phyloP scores from a whole-genome alignment of 2,888 invertebrate genomes.

The Idaea dimidiata region DNA sequence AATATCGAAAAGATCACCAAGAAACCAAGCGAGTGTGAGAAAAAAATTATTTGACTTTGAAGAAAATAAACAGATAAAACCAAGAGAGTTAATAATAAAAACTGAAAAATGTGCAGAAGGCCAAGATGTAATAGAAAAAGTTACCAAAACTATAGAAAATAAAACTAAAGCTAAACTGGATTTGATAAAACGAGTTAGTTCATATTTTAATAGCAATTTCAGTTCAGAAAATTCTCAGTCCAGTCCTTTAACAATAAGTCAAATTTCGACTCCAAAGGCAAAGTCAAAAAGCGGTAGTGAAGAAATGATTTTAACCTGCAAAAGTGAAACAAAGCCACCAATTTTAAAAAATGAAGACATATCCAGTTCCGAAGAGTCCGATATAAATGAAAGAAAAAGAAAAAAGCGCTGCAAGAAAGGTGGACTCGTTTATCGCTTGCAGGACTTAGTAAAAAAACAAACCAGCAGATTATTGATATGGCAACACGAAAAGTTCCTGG shows the following conservation, averaged over 20 bases:
- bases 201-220: slow-evolving; percentile 60
- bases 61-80: neutral
- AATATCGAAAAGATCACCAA: slow-evolving; percentile 40
- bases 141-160: slow-evolving; percentile 2
- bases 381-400: slow-evolving; percentile 46
- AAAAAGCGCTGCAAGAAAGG: slow-evolving; percentile 68
- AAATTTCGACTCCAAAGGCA: slow-evolving; percentile 51
- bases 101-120: slow-evolving; percentile 8
- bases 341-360: neutral
- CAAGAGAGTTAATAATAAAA: slow-evolving; percentile 2
- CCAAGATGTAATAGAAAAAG: slow-evolving; percentile 9
- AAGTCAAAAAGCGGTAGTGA: slow-evolving; percentile 48
- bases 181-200: slow-evolving; percentile 49
- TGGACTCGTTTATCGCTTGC: slow-evolving; percentile 66
- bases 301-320: slow-evolving; percentile 48
- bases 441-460: slow-evolving; percentile 67
- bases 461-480: slow-evolving; percentile 69
- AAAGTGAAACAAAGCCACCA: slow-evolving; percentile 31
- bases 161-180: slow-evolving; percentile 26
- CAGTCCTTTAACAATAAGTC: slow-evolving; percentile 59
- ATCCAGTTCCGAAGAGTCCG: slow-evolving; percentile 11
- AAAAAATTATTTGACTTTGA: slow-evolving; percentile 46
- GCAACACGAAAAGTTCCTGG: slow-evolving; percentile 78
- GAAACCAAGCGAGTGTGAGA: slow-evolving; percentile 36
- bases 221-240: slow-evolving; percentile 54